These are phyloP conservation scores for Porites cylindrica DNA, from an alignment of 92 coral and sea anemone genomes.

Conservation along the genomic window DNA sequence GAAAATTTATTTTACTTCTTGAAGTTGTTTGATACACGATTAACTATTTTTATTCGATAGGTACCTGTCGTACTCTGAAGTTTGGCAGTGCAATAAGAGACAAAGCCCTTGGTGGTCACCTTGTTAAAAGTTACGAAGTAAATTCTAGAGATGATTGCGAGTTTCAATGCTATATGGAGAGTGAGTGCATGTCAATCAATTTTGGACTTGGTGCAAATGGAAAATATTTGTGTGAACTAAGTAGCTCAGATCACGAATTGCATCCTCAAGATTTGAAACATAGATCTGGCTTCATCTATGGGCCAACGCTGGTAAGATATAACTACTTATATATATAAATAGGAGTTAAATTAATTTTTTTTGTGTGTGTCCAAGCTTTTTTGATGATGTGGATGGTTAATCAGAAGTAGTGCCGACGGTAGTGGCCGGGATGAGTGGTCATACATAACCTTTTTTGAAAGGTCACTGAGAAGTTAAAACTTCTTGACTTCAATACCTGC, in stretches of 20 bases:
- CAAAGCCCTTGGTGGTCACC: slow-evolving; percentile 18
- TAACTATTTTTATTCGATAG: background rate
- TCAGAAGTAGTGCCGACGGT: too few relatives aligned
- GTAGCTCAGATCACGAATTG: slow-evolving; percentile 8
- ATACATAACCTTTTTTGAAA: too few relatives aligned
- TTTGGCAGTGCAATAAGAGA: background rate
- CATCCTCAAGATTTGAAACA: slow-evolving; percentile 4
- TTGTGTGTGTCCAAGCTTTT: too few relatives aligned
- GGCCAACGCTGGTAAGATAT: background rate
- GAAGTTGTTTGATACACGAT: too few relatives aligned
- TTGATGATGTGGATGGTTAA: too few relatives aligned
- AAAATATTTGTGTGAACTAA: background rate
- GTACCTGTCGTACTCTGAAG: slow-evolving; percentile 3
- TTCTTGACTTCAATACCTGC: too few relatives aligned
- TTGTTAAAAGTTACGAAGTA: background rate
- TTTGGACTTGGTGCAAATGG: background rate
- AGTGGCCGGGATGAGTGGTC: too few relatives aligned
- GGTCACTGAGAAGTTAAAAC: too few relatives aligned
- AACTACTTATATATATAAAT: background rate
- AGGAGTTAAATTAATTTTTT: too few relatives aligned
- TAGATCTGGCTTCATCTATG: background rate
- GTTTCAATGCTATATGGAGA: background rate
- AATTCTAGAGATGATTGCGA: background rate
- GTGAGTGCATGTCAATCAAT: background rate
- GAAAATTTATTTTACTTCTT: too few relatives aligned